These are phyloP conservation scores for Danio albolineatus DNA, from an alignment of 2,797 vertebrate genomes.

Conservation along the genomic window DNA sequence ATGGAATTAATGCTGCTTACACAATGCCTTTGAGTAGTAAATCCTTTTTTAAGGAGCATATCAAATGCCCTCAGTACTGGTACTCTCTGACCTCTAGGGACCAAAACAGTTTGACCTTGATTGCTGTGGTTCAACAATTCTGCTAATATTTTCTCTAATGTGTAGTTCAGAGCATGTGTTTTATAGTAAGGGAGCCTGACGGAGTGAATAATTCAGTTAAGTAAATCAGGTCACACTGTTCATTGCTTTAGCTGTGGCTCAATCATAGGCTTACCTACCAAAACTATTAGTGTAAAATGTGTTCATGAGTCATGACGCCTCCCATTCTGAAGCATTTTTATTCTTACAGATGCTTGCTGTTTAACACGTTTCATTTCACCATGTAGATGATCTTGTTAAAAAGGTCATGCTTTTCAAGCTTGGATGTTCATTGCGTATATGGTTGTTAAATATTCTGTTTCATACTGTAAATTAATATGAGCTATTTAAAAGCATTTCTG, in stretches of 20 bases:
- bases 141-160: background rate
- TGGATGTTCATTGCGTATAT: background rate
- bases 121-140: background rate
- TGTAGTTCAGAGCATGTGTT: slow-evolving; percentile 2
- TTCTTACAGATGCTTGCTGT: background rate
- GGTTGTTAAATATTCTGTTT: background rate
- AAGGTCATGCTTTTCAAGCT: background rate
- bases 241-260: slow-evolving; percentile 10
- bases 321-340: background rate
- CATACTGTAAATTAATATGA: background rate
- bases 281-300: background rate
- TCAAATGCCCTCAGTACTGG: background rate
- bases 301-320: background rate
- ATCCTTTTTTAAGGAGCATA: background rate
- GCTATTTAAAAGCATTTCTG: background rate
- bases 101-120: slow-evolving; percentile 14
- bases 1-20: background rate
- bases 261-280: slow-evolving; percentile 6
- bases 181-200: slow-evolving; percentile 9
- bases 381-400: background rate
- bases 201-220: slow-evolving; percentile 40
- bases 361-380: background rate
- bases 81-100: background rate
- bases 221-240: slow-evolving; percentile 27
- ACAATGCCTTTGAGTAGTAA: slow-evolving; percentile 26